Percentiles rank a stretch among this genome's conserved stretches.
These are phyloP conservation scores for Darevskia nairensis DNA, from an alignment of 2,797 vertebrate species.

Conservation along the genomic window DNA sequence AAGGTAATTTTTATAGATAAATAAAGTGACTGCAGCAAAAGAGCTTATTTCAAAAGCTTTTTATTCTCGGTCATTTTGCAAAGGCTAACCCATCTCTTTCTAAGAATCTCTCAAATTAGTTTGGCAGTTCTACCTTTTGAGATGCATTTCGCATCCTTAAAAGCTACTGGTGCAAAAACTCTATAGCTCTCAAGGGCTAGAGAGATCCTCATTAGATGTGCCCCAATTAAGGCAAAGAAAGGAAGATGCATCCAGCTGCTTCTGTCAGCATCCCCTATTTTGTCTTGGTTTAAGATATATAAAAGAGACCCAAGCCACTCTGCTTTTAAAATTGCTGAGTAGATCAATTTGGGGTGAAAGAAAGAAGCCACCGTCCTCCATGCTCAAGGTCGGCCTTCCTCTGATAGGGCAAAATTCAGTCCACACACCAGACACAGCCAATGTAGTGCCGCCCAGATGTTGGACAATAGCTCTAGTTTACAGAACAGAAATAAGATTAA, in stretches of 20 bases:
- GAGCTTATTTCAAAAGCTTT: constrained; percentile 34
- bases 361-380: neutral
- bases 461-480: too few relatives aligned
- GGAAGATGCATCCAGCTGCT: neutral
- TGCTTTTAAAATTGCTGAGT: neutral
- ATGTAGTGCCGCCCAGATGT: too few relatives aligned
- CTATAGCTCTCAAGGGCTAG: neutral
- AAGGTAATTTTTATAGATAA: constrained; percentile 13
- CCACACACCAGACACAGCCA: too few relatives aligned
- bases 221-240: neutral
- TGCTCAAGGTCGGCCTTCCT: too few relatives aligned
- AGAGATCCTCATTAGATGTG: neutral
- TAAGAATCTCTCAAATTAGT: constrained; percentile 3
- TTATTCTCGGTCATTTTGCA: constrained; percentile 43
- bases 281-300: too few relatives aligned
- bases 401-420: too few relatives aligned
- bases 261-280: neutral
- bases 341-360: neutral
- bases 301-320: neutral
- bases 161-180: neutral
- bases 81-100: constrained; percentile 6
- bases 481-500: too few relatives aligned
- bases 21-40: constrained; percentile 18
- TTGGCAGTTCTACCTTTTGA: neutral
- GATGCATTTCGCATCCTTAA: neutral